phyloP scores from a whole-genome alignment of 2,888 invertebrate genomes.

The Dicranocentrus wangi region DNA sequence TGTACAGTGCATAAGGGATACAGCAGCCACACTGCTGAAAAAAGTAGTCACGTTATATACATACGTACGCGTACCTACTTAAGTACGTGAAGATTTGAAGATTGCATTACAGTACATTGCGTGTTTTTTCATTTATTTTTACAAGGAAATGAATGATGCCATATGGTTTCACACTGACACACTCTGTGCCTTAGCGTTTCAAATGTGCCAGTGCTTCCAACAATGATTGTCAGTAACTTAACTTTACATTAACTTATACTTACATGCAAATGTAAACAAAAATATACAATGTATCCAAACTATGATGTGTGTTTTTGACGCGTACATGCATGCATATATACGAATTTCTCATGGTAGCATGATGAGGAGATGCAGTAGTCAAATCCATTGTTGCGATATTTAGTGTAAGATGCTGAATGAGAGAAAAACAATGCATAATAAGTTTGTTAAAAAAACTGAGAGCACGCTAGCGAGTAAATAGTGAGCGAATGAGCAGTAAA shows the following conservation, averaged over 20 bases:
- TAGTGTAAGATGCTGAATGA: conserved; percentile 8
- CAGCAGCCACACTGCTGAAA: neutral
- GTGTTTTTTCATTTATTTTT: conserved; percentile 22
- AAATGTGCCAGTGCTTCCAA: neutral
- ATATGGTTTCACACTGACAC: neutral
- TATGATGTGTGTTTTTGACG: neutral
- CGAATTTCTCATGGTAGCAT: neutral
- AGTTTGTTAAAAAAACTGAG: neutral
- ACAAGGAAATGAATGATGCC: conserved; percentile 24
- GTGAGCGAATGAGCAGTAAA: too few species aligned
- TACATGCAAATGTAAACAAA: too few species aligned
- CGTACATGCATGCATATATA: neutral
- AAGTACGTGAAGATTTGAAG: conserved; percentile 13
- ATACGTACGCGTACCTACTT: conserved; percentile 1
- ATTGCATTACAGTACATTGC: conserved; percentile 26
- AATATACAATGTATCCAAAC: conserved; percentile 3
- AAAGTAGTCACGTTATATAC: conserved; percentile 3
- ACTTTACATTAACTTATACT: neutral
- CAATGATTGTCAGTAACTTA: neutral
- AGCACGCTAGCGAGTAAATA: too few species aligned
- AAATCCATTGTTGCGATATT: conserved; percentile 38
- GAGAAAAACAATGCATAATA: neutral
- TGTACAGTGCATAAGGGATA: neutral
- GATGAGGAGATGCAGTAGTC: conserved; percentile 16
- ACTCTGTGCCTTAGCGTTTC: neutral